A percentile compares a stretch with the other conserved stretches of the same genome.
These are phyloP conservation scores for Eudyptes chrysolophus DNA, from an alignment of 2,113 vertebrate species.

Conservation along the genomic window DNA sequence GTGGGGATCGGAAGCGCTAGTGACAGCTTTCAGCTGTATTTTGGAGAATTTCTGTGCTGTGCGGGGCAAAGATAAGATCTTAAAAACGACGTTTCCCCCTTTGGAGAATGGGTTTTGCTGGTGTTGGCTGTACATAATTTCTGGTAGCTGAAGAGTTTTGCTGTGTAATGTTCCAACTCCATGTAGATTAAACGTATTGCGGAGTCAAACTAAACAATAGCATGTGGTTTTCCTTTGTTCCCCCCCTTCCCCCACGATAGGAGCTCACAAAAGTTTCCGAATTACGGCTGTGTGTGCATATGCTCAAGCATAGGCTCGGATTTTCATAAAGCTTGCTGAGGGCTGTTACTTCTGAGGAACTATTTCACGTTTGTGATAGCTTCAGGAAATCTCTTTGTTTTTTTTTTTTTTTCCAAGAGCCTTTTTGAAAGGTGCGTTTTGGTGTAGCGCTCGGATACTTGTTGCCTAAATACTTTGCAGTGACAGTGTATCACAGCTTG, in stretches of 20 bases:
- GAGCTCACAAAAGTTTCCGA: neutral
- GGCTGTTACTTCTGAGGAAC: neutral
- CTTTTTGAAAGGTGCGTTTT: neutral
- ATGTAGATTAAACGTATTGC: neutral
- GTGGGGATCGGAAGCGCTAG: neutral
- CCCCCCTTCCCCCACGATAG: neutral
- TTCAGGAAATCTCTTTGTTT: neutral
- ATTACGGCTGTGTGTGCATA: neutral
- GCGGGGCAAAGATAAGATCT: neutral
- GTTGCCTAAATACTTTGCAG: neutral
- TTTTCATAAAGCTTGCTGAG: slow-evolving; percentile 17
- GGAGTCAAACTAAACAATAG: neutral
- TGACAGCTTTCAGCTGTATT: neutral
- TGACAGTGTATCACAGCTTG: neutral
- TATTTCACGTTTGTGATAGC: neutral
- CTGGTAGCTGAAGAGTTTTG: neutral
- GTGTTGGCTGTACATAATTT: neutral
- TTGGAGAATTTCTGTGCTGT: neutral
- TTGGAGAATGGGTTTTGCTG: neutral
- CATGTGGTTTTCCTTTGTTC: slow-evolving; percentile 23
- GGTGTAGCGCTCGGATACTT: neutral
- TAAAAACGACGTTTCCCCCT: neutral
- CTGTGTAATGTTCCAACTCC: neutral
- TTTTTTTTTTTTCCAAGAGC: neutral
- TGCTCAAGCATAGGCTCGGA: neutral